Percentiles rank a stretch among this genome's conserved stretches.
Conservation (phyloP, 2,888 invertebrate genomes). For the Marasmarcha lunaedactyla region DNA sequence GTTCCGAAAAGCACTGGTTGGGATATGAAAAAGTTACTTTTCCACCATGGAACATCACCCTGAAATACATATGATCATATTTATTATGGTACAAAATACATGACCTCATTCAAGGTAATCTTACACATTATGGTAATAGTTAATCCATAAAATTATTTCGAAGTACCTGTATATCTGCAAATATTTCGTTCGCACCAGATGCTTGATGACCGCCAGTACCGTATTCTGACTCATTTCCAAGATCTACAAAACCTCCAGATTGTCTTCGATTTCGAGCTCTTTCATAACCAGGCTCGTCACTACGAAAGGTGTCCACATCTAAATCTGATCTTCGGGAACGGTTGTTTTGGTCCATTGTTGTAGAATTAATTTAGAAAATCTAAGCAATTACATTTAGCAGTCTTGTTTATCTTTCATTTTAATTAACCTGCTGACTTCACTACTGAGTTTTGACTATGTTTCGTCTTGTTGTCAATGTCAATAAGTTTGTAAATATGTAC, state of each 20-base stretch:
- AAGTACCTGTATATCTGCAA: slow-evolving; percentile 92
- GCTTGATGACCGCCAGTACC: slow-evolving; percentile 87
- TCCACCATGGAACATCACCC: slow-evolving; percentile 94
- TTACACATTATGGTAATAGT: no score
- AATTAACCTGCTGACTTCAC: no score
- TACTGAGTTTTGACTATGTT: no score
- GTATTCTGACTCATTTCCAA: slow-evolving; percentile 80
- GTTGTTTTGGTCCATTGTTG: slow-evolving; percentile 48
- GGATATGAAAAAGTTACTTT: slow-evolving; percentile 95
- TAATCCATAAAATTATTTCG: no score
- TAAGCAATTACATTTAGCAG: no score
- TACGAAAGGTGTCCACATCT: slow-evolving; percentile 55
- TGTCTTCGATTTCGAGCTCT: slow-evolving; percentile 71
- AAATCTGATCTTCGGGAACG: slow-evolving; percentile 44
- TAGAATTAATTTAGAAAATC: background rate
- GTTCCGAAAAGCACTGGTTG: slow-evolving; percentile 96
- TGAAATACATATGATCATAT: slow-evolving; percentile 30
- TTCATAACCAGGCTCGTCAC: slow-evolving; percentile 54
- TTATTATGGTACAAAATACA: background rate
- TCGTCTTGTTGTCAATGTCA: no score
- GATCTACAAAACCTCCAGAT: slow-evolving; percentile 81
- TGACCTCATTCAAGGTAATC: no score
- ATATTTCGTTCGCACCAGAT: slow-evolving; percentile 90
- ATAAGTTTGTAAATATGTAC: no score
- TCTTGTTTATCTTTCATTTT: background rate